phyloP scores from a whole-genome alignment of 1,140 invertebrate genomes.

The Mesaphorura yosii region DNA sequence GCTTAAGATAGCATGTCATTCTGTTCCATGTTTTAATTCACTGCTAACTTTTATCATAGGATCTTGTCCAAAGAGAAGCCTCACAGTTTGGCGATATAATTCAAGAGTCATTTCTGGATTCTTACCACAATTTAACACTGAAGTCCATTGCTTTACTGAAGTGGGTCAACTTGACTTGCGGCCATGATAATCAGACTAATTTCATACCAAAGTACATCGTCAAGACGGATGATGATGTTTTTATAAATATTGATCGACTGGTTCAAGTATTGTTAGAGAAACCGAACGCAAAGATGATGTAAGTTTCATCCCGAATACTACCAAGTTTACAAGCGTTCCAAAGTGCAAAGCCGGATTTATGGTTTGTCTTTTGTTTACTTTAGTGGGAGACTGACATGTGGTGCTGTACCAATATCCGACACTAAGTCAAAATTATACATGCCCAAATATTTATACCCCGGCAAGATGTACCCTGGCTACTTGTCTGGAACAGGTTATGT shows the following conservation, averaged over 20 bases:
- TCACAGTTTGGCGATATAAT: conserved; percentile 67
- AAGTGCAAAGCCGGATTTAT: no score
- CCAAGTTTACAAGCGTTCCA: neutral
- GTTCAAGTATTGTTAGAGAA: conserved; percentile 23
- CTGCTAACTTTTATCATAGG: conserved; percentile 37
- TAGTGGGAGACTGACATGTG: conserved; percentile 27
- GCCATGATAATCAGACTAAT: conserved; percentile 9
- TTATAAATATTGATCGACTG: conserved; percentile 38
- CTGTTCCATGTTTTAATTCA: neutral
- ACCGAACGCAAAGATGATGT: conserved; percentile 29
- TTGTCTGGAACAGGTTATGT: conserved; percentile 73
- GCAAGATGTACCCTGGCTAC: conserved; percentile 64
- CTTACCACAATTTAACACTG: conserved; percentile 83
- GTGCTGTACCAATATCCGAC: conserved; percentile 32
- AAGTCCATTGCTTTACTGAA: conserved; percentile 78
- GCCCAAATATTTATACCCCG: conserved; percentile 64
- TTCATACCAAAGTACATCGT: conserved; percentile 36
- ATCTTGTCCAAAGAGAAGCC: conserved; percentile 46
- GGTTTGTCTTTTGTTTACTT: conserved; percentile 1
- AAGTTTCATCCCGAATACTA: conserved; percentile 11
- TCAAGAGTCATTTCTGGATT: conserved; percentile 76
- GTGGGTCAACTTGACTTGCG: conserved; percentile 41
- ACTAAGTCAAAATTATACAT: conserved; percentile 36
- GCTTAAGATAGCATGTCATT: neutral
- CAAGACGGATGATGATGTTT: conserved; percentile 46